Evolutionary conservation across 2,888 invertebrate genomes (phyloP), one percentile per base, ranked within the genome.

Genomic region (Cerceris ruficornis): DNA sequence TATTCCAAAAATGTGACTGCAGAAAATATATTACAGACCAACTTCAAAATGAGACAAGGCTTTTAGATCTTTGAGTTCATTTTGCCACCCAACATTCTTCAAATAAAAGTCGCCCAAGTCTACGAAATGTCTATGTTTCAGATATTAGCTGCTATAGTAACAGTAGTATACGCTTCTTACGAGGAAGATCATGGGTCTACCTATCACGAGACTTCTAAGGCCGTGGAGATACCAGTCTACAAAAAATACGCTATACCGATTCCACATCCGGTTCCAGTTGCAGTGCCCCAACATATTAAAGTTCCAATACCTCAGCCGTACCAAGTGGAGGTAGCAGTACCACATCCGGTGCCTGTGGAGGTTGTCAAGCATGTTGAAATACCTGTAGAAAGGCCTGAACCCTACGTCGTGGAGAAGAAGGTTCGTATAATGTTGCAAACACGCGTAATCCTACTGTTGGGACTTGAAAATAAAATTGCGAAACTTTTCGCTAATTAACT

Each of bases 231-330:
- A 54, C 91, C 92, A 28, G 88, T 92, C 68, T 91, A 91, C 74
- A 90, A 90, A 62, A 91, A 90, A 58, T 92, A 91, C 78, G 94
- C 94, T 15, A 94, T 94, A 89, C 93, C 93, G 78, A 94, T 94
- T 64, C 94, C 94, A 1, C 94, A 94, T 86, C 94, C 94, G 2
- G 93, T 94, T 1, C 94, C 94, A 0, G 93, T 94, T 0, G 93
- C 93, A 6, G 93, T 94, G 4, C 93, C 93, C 0, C 94, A 94
- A 67, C 92, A 93, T n/a, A 94, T 94, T 13, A 93, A 93, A 76
- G 92, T 95, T 1, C 94, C 94, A 9, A 93, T 94, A 5, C 94
- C 94, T 0, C 94, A 94, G 69, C 94, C 95, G 15, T 94, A 94
- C 90, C 94, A 94, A 46, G 94, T 95, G 14, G 92, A 93, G 84